Conservation (phyloP, 1,140 invertebrate species). For the Ceratina australensis region DNA sequence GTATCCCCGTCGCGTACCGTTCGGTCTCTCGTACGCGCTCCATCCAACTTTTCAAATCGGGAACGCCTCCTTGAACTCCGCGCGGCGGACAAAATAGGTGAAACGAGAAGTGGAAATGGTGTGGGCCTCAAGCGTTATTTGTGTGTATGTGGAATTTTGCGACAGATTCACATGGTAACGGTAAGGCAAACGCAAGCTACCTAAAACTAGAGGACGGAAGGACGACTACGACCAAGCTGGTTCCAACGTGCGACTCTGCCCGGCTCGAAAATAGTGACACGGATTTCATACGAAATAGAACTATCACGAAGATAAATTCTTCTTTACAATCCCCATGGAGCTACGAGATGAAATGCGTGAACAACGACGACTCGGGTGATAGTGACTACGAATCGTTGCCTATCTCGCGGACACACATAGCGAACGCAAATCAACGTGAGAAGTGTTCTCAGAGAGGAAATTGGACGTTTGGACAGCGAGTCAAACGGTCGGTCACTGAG, state of each 20-base stretch:
- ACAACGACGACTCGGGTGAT: slow-evolving; percentile 17
- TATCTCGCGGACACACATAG: too few species aligned
- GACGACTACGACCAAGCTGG: background rate
- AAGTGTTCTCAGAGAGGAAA: background rate
- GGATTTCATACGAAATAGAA: background rate
- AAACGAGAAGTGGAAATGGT: background rate
- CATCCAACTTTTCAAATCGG: background rate
- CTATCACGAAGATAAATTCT: background rate
- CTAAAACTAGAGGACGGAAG: slow-evolving; percentile 38
- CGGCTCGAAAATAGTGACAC: slow-evolving; percentile 20
- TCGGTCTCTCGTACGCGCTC: slow-evolving; percentile 2
- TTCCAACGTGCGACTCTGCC: slow-evolving; percentile 30
- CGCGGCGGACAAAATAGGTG: background rate
- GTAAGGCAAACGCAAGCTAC: slow-evolving; percentile 59
- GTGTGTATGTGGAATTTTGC: slow-evolving; percentile 64
- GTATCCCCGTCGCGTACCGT: background rate
- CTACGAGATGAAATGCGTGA: slow-evolving; percentile 25
- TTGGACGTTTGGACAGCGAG: background rate
- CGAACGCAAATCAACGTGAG: background rate
- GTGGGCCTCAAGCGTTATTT: slow-evolving; percentile 47
- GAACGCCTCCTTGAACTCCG: too few species aligned
- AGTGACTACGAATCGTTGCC: slow-evolving; percentile 12
- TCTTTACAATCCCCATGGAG: slow-evolving; percentile 43
- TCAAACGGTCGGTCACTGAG: background rate
- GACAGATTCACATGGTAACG: slow-evolving; percentile 62